phyloP scores from a whole-genome alignment of 1,140 invertebrate genomes.

The Triops longicaudatus region DNA sequence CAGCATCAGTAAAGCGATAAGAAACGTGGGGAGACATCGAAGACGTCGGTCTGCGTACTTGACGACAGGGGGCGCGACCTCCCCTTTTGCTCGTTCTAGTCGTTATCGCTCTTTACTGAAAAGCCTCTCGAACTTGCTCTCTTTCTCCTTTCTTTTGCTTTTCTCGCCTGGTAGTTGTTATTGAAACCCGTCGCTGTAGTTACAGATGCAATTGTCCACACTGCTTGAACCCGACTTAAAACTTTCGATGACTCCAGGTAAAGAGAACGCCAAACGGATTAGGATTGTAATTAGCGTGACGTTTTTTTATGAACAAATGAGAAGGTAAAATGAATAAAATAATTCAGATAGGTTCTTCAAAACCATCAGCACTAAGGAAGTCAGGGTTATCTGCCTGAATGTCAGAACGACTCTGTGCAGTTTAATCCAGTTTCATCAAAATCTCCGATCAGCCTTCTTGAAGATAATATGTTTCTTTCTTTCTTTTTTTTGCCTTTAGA shows the following conservation, averaged over 20 bases:
- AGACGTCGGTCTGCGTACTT: neutral
- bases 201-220: neutral
- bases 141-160: neutral
- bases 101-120: neutral
- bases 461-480: no score
- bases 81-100: neutral
- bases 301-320: no score
- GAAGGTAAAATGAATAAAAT: no score
- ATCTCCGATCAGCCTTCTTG: no score
- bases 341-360: no score
- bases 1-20: conserved; percentile 11
- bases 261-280: neutral
- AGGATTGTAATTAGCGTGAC: no score
- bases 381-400: no score
- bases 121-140: neutral
- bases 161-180: neutral
- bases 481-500: no score
- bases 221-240: neutral
- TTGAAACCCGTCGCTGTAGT: neutral
- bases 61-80: neutral
- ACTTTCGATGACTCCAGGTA: neutral
- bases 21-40: neutral
- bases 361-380: no score
- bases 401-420: no score
- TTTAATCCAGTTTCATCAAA: no score